phyloP scores from a whole-genome alignment of 2,888 invertebrate species.

The Beris morrisii region DNA sequence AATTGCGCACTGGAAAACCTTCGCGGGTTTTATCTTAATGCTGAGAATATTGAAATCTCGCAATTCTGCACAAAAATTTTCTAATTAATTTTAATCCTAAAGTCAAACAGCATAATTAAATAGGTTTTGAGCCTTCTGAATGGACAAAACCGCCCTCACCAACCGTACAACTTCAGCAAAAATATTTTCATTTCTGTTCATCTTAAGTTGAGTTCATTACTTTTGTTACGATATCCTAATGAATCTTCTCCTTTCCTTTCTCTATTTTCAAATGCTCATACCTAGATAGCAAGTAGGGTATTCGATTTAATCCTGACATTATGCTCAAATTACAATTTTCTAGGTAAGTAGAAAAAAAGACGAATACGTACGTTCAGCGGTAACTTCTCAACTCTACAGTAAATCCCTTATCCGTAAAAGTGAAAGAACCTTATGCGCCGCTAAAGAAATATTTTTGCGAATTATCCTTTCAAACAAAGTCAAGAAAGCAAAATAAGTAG shows the following conservation, averaged over 20 bases:
- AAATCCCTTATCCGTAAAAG: constrained; percentile 10
- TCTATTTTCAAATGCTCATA: background rate
- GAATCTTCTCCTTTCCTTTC: background rate
- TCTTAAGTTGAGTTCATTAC: constrained; percentile 11
- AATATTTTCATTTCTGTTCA: no score
- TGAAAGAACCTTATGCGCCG: constrained; percentile 14
- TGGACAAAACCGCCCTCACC: no score
- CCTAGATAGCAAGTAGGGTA: background rate
- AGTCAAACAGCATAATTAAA: no score
- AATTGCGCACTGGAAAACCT: no score
- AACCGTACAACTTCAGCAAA: no score
- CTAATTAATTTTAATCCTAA: no score
- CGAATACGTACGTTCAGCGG: constrained; percentile 11
- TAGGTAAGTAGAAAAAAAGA: background rate
- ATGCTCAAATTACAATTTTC: constrained; percentile 26
- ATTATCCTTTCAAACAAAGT: constrained; percentile 28
- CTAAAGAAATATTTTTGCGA: constrained; percentile 23
- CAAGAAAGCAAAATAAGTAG: constrained; percentile 16
- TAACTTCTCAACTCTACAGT: constrained; percentile 24
- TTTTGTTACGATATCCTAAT: constrained; percentile 13
- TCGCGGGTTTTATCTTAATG: no score
- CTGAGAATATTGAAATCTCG: no score
- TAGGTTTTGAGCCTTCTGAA: no score
- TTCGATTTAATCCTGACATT: constrained; percentile 24
- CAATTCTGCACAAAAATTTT: no score